phyloP scores from a whole-genome alignment of 2,797 vertebrate species.

The Darevskia nairensis region DNA sequence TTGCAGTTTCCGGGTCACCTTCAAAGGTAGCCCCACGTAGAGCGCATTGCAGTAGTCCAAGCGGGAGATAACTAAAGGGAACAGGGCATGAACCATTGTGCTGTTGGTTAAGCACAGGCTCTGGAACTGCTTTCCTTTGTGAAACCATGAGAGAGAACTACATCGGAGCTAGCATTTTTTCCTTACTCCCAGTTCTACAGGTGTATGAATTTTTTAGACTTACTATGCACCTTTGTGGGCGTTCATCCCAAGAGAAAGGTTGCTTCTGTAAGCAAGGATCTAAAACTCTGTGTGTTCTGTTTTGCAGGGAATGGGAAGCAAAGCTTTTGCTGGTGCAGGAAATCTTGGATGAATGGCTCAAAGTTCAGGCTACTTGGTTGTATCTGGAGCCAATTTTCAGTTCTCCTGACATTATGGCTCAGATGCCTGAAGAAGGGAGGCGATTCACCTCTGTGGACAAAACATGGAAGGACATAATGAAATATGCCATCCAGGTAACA shows the following conservation, averaged over 20 bases:
- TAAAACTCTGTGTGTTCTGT: not conserved
- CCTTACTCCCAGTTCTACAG: not conserved
- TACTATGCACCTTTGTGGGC: not conserved
- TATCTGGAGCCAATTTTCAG: slow-evolving; percentile 92
- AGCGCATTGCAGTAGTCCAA: no score
- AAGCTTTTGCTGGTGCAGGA: slow-evolving; percentile 89
- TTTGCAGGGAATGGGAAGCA: slow-evolving; percentile 85
- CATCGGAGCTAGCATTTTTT: not conserved
- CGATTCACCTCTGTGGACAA: slow-evolving; percentile 86
- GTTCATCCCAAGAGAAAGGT: not conserved
- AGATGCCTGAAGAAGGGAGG: slow-evolving; percentile 90
- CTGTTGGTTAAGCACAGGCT: not conserved
- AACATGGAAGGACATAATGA: slow-evolving; percentile 88
- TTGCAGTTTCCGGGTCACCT: no score
- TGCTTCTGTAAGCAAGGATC: not conserved
- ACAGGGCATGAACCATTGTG: no score
- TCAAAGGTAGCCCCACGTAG: no score
- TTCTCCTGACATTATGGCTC: slow-evolving; percentile 90
- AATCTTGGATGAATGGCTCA: slow-evolving; percentile 90
- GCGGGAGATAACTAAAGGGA: no score
- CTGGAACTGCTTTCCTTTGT: not conserved
- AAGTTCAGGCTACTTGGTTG: slow-evolving; percentile 90
- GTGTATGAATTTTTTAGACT: not conserved
- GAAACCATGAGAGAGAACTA: not conserved
- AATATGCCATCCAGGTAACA: slow-evolving; percentile 81